phyloP scores from a whole-genome alignment of 2,113 vertebrate genomes.

The Alouatta palliata region DNA sequence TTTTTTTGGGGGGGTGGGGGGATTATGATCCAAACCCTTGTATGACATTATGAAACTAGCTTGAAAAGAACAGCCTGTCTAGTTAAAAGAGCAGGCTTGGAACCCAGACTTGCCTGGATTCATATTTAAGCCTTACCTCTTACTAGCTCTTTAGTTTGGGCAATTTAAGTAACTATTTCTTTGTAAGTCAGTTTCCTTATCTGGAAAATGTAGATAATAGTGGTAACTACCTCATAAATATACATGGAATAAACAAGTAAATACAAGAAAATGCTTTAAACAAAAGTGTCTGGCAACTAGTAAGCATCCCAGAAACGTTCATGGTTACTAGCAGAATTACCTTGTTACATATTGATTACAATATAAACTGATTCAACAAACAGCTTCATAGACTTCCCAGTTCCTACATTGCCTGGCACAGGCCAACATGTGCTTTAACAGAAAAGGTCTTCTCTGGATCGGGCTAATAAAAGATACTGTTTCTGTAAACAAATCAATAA shows the following conservation, averaged over 20 bases:
- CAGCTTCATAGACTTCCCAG: background rate
- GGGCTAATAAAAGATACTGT: slow-evolving; percentile 42
- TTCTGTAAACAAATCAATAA: slow-evolving; percentile 56
- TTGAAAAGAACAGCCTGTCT: background rate
- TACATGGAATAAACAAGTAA: background rate
- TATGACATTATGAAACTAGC: background rate
- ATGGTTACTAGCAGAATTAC: background rate
- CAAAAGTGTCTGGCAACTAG: background rate
- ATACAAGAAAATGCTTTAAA: background rate
- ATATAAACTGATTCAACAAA: background rate
- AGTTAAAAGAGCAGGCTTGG: background rate
- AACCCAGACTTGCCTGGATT: background rate
- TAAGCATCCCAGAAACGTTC: background rate
- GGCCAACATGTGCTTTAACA: background rate
- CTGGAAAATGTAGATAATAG: slow-evolving; percentile 19
- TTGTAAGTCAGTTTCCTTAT: slow-evolving; percentile 22
- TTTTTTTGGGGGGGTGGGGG: no score
- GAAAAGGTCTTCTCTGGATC: background rate
- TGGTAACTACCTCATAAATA: background rate
- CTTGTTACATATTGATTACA: background rate
- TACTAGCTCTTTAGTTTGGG: background rate
- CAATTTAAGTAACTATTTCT: slow-evolving; percentile 17
- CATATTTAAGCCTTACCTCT: background rate
- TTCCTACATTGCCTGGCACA: background rate
- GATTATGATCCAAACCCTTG: background rate